phyloP scores from a whole-genome alignment of 2,797 vertebrate genomes.

The Protonibea diacanthus region DNA sequence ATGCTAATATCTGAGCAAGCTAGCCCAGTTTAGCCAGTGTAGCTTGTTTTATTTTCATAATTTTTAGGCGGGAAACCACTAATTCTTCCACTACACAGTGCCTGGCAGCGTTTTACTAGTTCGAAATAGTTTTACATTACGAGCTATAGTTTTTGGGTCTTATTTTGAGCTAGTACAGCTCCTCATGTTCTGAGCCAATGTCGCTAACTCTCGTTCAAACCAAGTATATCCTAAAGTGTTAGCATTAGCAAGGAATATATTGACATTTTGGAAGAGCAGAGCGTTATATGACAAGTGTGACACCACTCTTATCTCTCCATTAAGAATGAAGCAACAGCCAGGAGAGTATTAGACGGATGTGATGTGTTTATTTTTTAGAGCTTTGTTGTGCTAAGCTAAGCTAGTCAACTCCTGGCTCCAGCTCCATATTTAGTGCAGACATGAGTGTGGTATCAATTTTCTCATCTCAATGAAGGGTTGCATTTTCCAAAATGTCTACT shows the following conservation, averaged over 20 bases:
- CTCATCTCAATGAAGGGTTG: not conserved
- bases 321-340: not conserved
- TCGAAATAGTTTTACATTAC: not conserved
- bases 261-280: not conserved
- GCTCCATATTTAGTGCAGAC: not conserved
- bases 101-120: not conserved
- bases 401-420: not conserved
- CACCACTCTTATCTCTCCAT: not conserved
- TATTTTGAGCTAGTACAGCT: not conserved
- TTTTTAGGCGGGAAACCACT: not conserved
- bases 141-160: not conserved
- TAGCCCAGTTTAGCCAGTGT: not conserved
- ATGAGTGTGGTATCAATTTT: not conserved
- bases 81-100: not conserved
- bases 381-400: constrained; percentile 10
- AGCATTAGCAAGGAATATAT: constrained; percentile 1
- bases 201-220: not conserved
- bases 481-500: constrained; percentile 10
- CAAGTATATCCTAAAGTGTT: not conserved
- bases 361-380: not conserved
- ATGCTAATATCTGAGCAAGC: not conserved
- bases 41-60: not conserved
- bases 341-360: not conserved
- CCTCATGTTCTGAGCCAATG: constrained; percentile 6
- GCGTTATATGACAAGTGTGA: not conserved